These are phyloP conservation scores for Monarcha castaneiventris DNA, from an alignment of 2,113 vertebrate species.

Conservation along the genomic window DNA sequence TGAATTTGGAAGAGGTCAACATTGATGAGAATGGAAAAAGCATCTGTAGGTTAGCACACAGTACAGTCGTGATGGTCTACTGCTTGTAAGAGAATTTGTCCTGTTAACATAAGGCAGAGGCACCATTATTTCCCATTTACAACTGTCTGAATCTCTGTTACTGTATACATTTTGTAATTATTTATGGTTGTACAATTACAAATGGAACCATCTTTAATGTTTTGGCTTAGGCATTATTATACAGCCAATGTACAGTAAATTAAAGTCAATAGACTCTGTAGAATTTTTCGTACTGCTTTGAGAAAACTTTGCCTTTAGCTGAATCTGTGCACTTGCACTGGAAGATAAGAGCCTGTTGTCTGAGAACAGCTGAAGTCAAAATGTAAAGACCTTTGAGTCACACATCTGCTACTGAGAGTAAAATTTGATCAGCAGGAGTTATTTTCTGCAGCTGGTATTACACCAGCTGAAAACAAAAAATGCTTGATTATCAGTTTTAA, in stretches of 20 bases:
- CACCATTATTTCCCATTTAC: neutral
- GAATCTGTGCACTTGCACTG: neutral
- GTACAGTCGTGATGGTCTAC: neutral
- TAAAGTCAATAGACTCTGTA: neutral
- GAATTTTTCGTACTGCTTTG: neutral
- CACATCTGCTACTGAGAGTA: neutral
- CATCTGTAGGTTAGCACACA: neutral
- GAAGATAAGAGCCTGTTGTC: neutral
- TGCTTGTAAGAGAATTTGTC: neutral
- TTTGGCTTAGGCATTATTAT: neutral
- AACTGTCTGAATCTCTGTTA: neutral
- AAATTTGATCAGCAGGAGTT: neutral
- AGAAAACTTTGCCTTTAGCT: neutral
- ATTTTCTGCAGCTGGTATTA: neutral
- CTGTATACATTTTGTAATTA: neutral
- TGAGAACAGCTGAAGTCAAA: constrained; percentile 22
- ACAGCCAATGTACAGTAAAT: neutral
- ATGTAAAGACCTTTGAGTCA: constrained; percentile 9
- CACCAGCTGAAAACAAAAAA: neutral
- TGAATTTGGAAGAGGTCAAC: neutral
- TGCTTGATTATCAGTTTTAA: neutral
- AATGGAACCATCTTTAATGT: neutral
- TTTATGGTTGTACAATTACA: neutral
- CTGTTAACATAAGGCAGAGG: neutral
- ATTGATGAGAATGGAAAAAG: neutral